Evolutionary conservation across 2,113 vertebrate genomes (phyloP).

Genomic region (Tragelaphus strepsiceros): DNA sequence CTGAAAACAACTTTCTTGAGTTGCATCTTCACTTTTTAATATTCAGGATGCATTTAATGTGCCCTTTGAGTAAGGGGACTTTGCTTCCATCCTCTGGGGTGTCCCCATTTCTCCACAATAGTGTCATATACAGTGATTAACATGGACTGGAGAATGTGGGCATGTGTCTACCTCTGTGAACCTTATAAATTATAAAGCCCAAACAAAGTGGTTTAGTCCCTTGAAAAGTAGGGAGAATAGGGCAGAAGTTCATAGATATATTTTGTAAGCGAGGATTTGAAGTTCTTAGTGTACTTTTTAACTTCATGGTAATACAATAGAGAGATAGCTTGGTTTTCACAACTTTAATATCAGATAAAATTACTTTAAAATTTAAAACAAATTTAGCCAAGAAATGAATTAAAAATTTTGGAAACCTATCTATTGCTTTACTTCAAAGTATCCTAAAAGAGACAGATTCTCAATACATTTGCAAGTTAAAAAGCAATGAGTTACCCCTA

Average conservation of each 20-base stretch:
- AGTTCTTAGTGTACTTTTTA: background rate
- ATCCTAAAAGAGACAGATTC: background rate
- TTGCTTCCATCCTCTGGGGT: background rate
- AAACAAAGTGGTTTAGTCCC: background rate
- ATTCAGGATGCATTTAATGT: background rate
- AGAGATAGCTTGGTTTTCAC: background rate
- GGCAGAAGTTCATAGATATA: background rate
- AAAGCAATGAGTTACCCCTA: background rate
- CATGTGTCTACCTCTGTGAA: background rate
- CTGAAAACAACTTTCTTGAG: background rate
- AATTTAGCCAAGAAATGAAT: background rate
- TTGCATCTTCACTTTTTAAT: background rate
- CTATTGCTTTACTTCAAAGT: background rate
- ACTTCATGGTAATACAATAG: background rate
- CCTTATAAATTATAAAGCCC: background rate
- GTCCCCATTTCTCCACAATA: background rate
- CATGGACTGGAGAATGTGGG: background rate
- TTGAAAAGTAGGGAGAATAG: background rate
- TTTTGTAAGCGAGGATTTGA: background rate
- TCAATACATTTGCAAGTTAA: background rate
- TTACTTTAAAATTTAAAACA: constrained; percentile 1
- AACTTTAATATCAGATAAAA: background rate
- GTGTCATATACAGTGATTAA: background rate
- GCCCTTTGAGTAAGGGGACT: background rate
- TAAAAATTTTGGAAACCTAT: background rate